Evolutionary conservation across 2,113 vertebrate species (phyloP).

Genomic region (Perca schrenkii): DNA sequence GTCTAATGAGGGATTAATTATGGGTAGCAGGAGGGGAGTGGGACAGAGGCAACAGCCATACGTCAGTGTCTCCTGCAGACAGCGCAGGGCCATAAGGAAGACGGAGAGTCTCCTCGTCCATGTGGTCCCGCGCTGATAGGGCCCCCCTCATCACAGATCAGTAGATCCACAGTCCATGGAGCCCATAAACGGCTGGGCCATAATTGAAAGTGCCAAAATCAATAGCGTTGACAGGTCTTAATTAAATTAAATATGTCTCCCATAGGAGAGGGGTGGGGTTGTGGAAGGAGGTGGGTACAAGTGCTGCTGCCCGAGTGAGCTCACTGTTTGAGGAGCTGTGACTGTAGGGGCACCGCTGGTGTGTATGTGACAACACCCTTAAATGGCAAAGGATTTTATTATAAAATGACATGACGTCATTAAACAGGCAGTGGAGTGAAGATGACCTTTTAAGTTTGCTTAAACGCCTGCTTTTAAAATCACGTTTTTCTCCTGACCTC

Average conservation of each 20-base stretch:
- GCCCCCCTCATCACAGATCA: constrained; percentile 94
- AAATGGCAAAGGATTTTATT: constrained; percentile 2
- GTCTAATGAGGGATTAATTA: constrained; percentile 99
- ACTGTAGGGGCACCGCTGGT: constrained; percentile 38
- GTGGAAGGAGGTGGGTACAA: constrained; percentile 40
- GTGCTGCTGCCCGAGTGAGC: constrained; percentile 64
- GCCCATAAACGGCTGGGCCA: constrained; percentile 86
- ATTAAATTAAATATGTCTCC: constrained; percentile 99
- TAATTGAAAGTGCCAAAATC: constrained; percentile 99
- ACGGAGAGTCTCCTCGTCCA: constrained; percentile 92
- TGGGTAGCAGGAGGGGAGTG: constrained; percentile 92
- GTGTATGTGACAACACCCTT: constrained; percentile 35
- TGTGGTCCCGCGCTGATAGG: constrained; percentile 97
- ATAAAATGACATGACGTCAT: constrained; percentile 38
- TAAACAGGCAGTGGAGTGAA: neutral
- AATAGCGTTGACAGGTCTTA: constrained; percentile 97
- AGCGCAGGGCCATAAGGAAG: constrained; percentile 90
- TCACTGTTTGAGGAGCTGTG: constrained; percentile 45
- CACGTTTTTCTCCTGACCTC: neutral
- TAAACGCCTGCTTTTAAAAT: neutral
- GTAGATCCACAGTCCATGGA: constrained; percentile 94
- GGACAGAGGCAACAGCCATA: constrained; percentile 89
- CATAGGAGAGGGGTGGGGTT: constrained; percentile 61
- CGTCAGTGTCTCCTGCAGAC: constrained; percentile 91
- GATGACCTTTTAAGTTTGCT: neutral